phyloP scores from a whole-genome alignment of 2,797 vertebrate species.

The Nannoperca obscura region DNA sequence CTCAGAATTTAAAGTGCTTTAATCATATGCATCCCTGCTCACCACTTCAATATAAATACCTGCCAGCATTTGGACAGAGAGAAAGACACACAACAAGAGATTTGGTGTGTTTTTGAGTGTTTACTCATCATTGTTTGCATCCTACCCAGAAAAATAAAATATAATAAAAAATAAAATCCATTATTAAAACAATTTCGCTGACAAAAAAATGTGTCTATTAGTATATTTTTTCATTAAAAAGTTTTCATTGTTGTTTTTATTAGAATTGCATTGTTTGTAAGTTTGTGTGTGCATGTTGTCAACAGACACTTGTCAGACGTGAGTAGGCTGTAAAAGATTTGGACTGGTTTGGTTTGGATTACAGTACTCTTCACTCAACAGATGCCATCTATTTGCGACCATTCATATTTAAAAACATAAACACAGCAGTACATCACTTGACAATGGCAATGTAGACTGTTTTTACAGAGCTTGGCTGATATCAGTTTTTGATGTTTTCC shows the following conservation, averaged over 20 bases:
- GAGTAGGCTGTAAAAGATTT: conserved; percentile 12
- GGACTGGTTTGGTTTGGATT: conserved; percentile 32
- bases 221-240: neutral
- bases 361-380: conserved; percentile 30
- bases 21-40: conserved; percentile 40
- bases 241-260: conserved; percentile 11
- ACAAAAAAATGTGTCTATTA: conserved; percentile 3
- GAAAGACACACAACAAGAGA: conserved; percentile 10
- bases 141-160: neutral
- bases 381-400: conserved; percentile 41
- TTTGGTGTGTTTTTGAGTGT: conserved; percentile 13
- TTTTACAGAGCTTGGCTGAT: conserved; percentile 16
- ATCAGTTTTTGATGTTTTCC: conserved; percentile 11
- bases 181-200: conserved; percentile 1
- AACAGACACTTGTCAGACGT: conserved; percentile 21
- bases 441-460: neutral
- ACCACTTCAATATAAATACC: conserved; percentile 35
- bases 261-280: neutral
- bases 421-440: conserved; percentile 18
- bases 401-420: conserved; percentile 22
- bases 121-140: conserved; percentile 29
- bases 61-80: conserved; percentile 29
- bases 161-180: neutral
- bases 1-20: conserved; percentile 54
- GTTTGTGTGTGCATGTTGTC: conserved; percentile 1